Base-by-base conservation (phyloP, 2,113 vertebrate genomes). In the Podiceps cristatus region DNA sequence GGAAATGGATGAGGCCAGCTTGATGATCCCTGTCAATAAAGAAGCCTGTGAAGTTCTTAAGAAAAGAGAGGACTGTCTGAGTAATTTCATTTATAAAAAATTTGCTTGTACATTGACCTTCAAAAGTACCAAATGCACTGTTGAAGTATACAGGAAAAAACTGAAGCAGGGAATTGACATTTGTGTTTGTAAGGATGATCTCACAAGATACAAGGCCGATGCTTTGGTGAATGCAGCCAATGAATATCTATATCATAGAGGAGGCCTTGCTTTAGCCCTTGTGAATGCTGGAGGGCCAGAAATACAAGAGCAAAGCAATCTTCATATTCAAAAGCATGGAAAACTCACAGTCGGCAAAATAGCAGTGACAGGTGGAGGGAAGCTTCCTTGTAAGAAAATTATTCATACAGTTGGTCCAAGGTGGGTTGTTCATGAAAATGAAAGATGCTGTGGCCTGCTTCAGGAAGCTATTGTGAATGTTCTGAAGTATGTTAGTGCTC, bases 161-260 rank as follows among this genome's bases (percentile, higher is more conserved):
- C 33, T 99, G 37, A 27, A 0, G 7, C 5, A 42, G 0, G 91
- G 93, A 24, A 29, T 99, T 33, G 60, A 89, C 19, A 14, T 99
- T 55, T 98, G 98, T 1, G 99, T 99, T 75, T 99, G 97, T 98
- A 99, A 98, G 93, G 99, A 90, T 29, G 99, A 99, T 97, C 98
- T 99, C 45, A 98, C 98, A 71, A 91, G 13, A 68, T 98, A 99
- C 25, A 0, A 2, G 17, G 99, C 66, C 0, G 98, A 99, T 47
- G 99, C 98, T 72, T 96, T 99, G 80, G 99, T 99, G 6, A 99
- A 99, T 79, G 98, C 99, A 68, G 99, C 99, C 50, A 99, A 99
- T 89, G 96, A 96, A 6, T 0, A 0, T 0, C 98, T 99, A 9
- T 0, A 10, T 0, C 99, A 99, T 74, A 6, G 0, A 3, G 98